These are phyloP conservation scores for Hydroisotoma schaefferi DNA, from an alignment of 2,888 invertebrate genomes.

Conservation along the genomic window DNA sequence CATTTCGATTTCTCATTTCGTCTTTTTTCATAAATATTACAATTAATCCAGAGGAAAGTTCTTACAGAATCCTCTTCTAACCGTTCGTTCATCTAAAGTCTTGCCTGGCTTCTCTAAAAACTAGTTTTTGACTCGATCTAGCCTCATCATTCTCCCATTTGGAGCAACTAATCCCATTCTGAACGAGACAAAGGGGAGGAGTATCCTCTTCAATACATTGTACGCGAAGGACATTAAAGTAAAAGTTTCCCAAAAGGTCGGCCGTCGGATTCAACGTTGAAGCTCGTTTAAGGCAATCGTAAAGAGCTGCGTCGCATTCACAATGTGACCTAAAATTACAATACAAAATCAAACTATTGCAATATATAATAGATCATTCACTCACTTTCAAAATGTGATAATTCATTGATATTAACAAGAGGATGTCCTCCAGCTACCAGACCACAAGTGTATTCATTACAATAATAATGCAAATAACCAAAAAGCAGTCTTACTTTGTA, in stretches of 20 bases:
- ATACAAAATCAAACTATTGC: no score
- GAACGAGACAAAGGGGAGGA: conserved; percentile 34
- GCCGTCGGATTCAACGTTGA: conserved; percentile 64
- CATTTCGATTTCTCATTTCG: no score
- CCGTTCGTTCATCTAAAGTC: conserved; percentile 38
- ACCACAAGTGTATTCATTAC: no score
- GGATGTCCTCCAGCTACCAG: no score
- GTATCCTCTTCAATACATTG: conserved; percentile 64
- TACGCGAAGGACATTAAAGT: conserved; percentile 76
- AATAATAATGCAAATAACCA: background rate
- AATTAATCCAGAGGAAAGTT: background rate
- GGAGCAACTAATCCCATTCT: conserved; percentile 32
- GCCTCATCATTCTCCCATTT: conserved; percentile 36
- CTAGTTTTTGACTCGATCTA: conserved; percentile 23
- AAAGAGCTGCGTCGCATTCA: conserved; percentile 77
- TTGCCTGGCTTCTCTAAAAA: conserved; percentile 34
- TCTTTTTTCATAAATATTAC: no score
- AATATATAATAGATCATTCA: no score
- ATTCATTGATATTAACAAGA: no score
- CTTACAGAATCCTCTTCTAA: no score
- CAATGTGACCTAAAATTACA: conserved; percentile 68
- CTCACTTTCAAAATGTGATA: no score
- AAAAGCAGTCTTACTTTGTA: conserved; percentile 62
- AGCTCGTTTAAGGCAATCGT: conserved; percentile 72
- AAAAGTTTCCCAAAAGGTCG: conserved; percentile 73